Evolutionary conservation across 2,888 invertebrate species (phyloP), one percentile per base, ranked within the genome.

Genomic region (Plutella xylostella): DNA sequence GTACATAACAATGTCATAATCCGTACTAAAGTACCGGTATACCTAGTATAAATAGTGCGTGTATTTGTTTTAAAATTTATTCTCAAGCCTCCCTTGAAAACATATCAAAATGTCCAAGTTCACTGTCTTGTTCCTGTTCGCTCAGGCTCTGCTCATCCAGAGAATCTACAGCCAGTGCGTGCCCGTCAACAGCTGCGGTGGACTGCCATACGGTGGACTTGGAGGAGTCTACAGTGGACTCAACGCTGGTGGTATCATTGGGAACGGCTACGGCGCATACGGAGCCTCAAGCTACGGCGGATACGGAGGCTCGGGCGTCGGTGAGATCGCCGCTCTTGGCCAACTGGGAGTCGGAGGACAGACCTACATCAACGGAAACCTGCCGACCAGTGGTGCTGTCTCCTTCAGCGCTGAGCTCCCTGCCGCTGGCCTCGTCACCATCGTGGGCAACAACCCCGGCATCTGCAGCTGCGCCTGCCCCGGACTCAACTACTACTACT

Each of bases 291-390:
- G n/a, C n/a, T n/a, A n/a, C n/a, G n/a, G n/a, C n/a, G 42, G 42
- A 30, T 42, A 30, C 42, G 42, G 42, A 11, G 42, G 42, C n/a
- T 30, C 17, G 18, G 42, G 42, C 5, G 18, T n/a, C 18, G 42
- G 42, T 6, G 30, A 42, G 12, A 3, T 42, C 4, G 18, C 42
- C 12, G n/a, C 14, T n/a, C 4, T 30, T 7, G 42, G 42, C 7
- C 30, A 42, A 17, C 15, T 42, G 5, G 12, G 18, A 2, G 34
- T 34, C 39, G 21, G 4, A 14, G 42, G 34, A 7, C 19, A 30
- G n/a, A 42, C 30, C 21, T 19, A 20, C 14, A 4, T 40, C 14
- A 11, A 31, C 31, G 42, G 30, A 4, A 42, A 19, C 42, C n/a
- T 42, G 15, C 42, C 42, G 3, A 19, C 20, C 12, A 14, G 4